Conservation (phyloP, 2,113 vertebrate genomes). For the Otus sunia region DNA sequence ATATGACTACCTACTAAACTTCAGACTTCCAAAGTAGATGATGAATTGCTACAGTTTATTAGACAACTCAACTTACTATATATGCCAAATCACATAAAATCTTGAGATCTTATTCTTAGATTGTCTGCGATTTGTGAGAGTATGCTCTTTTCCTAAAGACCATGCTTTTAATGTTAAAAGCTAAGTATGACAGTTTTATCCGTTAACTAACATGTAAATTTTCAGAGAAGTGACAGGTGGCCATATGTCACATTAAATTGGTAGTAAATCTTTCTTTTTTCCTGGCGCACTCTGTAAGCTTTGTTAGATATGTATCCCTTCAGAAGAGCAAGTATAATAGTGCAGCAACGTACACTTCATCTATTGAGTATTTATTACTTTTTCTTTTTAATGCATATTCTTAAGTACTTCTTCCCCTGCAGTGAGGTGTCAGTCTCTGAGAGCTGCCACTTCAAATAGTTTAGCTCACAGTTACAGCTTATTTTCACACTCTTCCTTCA, state of each 20-base stretch:
- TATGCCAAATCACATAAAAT: constrained; percentile 31
- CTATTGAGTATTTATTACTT: neutral
- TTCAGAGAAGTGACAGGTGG: neutral
- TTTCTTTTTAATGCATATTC: neutral
- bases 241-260: neutral
- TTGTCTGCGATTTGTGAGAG: neutral
- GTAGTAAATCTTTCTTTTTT: neutral
- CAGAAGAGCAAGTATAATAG: neutral
- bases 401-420: neutral
- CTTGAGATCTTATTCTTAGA: constrained; percentile 16
- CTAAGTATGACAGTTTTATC: constrained; percentile 18
- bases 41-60: constrained; percentile 46
- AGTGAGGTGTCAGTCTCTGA: neutral
- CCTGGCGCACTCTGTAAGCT: neutral
- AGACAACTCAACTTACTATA: constrained; percentile 42
- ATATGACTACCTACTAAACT: constrained; percentile 34
- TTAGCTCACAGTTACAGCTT: neutral
- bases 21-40: constrained; percentile 19
- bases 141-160: neutral
- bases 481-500: neutral
- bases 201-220: neutral
- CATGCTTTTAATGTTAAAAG: constrained; percentile 18
- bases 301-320: neutral
- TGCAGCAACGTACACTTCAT: fast-evolving
- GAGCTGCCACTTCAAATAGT: neutral